A percentile compares a stretch with the other conserved stretches of the same genome.
These are phyloP conservation scores for Drosophila varians DNA, from an alignment of 1,140 invertebrate genomes.

Conservation along the genomic window DNA sequence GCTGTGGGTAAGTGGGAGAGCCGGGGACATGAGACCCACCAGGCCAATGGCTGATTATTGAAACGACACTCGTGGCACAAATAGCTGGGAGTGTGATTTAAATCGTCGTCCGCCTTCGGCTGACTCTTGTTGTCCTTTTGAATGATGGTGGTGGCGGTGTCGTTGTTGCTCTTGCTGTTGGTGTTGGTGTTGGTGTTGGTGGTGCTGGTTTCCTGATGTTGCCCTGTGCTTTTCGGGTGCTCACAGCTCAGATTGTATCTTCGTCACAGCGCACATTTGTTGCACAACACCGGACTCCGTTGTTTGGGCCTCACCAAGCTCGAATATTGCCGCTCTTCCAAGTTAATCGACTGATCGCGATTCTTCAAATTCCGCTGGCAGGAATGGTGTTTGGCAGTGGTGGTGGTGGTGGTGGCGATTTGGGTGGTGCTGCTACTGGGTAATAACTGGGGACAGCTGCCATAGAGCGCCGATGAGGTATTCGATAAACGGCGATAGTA, in stretches of 20 bases:
- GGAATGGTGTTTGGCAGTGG: slow-evolving; percentile 10
- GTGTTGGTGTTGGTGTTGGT: slow-evolving; percentile 5
- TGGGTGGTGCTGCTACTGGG: slow-evolving; percentile 29
- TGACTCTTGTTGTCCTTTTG: slow-evolving; percentile 8
- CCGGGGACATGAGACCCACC: slow-evolving; percentile 82
- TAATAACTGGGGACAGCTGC: slow-evolving; percentile 75
- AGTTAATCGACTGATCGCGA: not conserved
- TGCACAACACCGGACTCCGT: slow-evolving; percentile 69
- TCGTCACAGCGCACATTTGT: slow-evolving; percentile 83
- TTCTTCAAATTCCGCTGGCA: slow-evolving; percentile 26
- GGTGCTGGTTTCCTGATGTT: slow-evolving; percentile 2
- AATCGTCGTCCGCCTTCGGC: not conserved
- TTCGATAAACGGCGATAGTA: slow-evolving; percentile 78
- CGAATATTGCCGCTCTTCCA: slow-evolving; percentile 49
- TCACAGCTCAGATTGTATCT: slow-evolving; percentile 82
- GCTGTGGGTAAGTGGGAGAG: slow-evolving; percentile 59
- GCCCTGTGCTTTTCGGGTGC: slow-evolving; percentile 52
- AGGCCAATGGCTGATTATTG: slow-evolving; percentile 79
- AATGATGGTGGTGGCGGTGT: not conserved
- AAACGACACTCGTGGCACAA: slow-evolving; percentile 74
- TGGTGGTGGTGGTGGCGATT: slow-evolving; percentile 2
- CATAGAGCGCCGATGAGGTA: slow-evolving; percentile 76
- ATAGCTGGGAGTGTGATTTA: slow-evolving; percentile 44
- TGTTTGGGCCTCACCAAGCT: slow-evolving; percentile 59
- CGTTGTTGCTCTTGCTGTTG: not conserved